A percentile compares a stretch with the other conserved stretches of the same genome.
These are phyloP conservation scores for Cotesia typhae DNA, from an alignment of 1,140 invertebrate species.

Conservation along the genomic window DNA sequence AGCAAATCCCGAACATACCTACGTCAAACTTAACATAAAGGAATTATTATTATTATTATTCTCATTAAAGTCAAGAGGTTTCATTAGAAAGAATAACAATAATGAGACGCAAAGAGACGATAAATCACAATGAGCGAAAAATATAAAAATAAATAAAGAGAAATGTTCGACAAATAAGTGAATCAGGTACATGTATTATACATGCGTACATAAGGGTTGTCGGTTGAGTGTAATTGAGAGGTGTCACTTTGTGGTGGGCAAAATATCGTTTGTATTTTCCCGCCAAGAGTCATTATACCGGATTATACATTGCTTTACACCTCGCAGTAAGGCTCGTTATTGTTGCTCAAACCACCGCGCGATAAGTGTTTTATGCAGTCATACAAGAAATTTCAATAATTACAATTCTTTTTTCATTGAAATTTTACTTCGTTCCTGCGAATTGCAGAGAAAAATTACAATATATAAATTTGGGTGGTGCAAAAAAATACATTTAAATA, in stretches of 20 bases:
- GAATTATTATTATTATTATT: too few relatives aligned
- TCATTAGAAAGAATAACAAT: too few relatives aligned
- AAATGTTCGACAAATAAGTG: constrained; percentile 6
- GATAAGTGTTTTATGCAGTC: constrained; percentile 25
- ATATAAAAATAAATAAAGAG: too few relatives aligned
- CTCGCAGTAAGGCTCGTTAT: constrained; percentile 42
- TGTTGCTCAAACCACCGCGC: constrained; percentile 55
- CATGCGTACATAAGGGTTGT: neutral
- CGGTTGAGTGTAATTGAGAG: constrained; percentile 62
- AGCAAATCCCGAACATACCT: too few relatives aligned
- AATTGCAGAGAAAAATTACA: too few relatives aligned
- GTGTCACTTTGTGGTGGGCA: constrained; percentile 67
- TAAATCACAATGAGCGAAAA: too few relatives aligned
- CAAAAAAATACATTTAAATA: too few relatives aligned
- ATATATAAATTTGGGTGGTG: too few relatives aligned
- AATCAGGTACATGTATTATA: neutral
- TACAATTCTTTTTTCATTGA: constrained; percentile 44
- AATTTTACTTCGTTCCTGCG: neutral
- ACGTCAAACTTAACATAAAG: too few relatives aligned
- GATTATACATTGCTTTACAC: constrained; percentile 33
- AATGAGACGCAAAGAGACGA: too few relatives aligned
- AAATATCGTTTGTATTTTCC: constrained; percentile 61
- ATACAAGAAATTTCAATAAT: constrained; percentile 47
- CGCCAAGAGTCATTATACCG: constrained; percentile 61
- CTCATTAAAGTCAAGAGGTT: too few relatives aligned